Base-by-base conservation (phyloP, 2,888 invertebrate species). In the Limnephilus rhombicus region DNA sequence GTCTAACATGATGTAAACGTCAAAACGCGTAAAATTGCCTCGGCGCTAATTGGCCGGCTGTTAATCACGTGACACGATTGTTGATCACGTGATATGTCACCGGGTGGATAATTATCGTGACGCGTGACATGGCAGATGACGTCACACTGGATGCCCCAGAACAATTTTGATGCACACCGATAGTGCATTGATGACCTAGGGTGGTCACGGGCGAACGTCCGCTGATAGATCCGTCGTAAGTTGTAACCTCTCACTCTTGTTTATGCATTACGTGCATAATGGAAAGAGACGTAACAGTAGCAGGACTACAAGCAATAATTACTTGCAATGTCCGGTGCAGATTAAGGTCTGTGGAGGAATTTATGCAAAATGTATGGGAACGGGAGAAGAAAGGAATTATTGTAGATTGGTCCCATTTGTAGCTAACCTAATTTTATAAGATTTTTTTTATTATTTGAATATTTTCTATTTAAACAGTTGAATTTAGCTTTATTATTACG, bases 111-210 rank as follows among this genome's bases (percentile, higher is more conserved):
- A 68, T 37, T 83, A 83, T 83, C 18, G n/a, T 45, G 86, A 34
- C 86, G 37, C 86, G 86, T 86, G 86, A 86, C 45, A 86, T 86
- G 86, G 37, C 86, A 45, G 37, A 41, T 86, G 86, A 86, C 86
- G 86, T 86, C 86, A 45, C 45, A 29, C 5, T 41, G 45, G 45
- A 45, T 41, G 41, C 29, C 7, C 29, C 41, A n/a, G 45, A 34
- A 29, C 86, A 29, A 41, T 45, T 86, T 86, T 41, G 86, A 45
- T 45, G 37, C 86, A 29, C 86, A 45, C 85, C 13, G 68, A 68
- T 68, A 68, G 68, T 68, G 68, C 68, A 68, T 68, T 68, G 68
- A 68, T 68, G 68, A 9, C 68, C 24, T 24, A 24, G 68, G 68
- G 68, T n/a, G 68, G 68, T 24, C 24, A 68, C 24, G 9, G 68